Base-by-base conservation (phyloP, 2,888 invertebrate species). In the Esperia sulphurella region DNA sequence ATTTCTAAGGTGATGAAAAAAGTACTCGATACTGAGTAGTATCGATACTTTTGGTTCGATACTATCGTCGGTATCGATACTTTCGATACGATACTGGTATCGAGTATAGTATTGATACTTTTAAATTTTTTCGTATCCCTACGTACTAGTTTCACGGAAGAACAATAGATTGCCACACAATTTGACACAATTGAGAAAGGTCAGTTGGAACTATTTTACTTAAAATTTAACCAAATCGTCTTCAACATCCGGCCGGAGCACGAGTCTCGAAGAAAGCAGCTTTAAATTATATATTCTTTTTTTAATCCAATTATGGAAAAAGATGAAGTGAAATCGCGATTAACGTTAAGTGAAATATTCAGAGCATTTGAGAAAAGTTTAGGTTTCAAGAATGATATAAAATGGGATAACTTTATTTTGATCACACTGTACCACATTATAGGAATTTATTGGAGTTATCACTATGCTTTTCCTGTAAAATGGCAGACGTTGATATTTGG, bases 311-410 rank as follows among this genome's bases (percentile, higher is more conserved):
- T 49, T 41, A 74, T 72, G 63, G 68, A 64, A 49, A 63, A 63
- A 52, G 53, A 57, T 43, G 61, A 68, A 54, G 63, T 56, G 46
- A 70, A 57, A 54, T 48, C 57, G 0, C 55, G 59, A 12, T 54
- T 59, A 35, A 65, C 71, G 43, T 49, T 79, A n/a, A 71, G 73
- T 71, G 75, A 75, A 70, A 64, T 71, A 58, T 71, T 85, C 46
- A 68, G 69, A 41, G 52, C 61, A 41, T 75, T 85, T 29, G 84
- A 85, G 61, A 86, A 85, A 59, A 70, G 60, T 55, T 68, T 88
- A 45, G 83, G 83, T 1, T 86, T 83, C 54, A 69, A 84, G 71
- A 89, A 87, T 65, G 82, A 86, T 9, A 79, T 89, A 54, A 89
- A 89, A 69, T 89, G 88, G 88, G 55, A 66, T 0, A 83, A 73